phyloP scores from a whole-genome alignment of 2,113 vertebrate species.

The Xenotilapia leptura region DNA sequence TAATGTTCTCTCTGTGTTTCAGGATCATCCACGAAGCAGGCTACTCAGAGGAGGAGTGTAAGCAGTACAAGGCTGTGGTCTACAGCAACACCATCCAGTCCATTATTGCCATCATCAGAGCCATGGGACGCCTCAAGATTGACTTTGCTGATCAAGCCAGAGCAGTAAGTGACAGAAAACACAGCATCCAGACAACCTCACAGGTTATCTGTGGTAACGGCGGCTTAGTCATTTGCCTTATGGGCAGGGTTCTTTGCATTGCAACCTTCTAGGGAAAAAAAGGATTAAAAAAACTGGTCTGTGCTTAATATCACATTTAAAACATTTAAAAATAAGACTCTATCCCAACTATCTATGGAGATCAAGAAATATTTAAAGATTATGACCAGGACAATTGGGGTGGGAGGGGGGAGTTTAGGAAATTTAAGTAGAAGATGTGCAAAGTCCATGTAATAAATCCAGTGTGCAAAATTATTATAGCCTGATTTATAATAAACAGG shows the following conservation, averaged over 20 bases:
- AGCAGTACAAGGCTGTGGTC: conserved; percentile 97
- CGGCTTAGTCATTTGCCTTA: neutral
- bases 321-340: neutral
- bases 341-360: neutral
- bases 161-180: conserved; percentile 77
- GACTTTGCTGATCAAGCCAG: conserved; percentile 87
- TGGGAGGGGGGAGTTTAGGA: neutral
- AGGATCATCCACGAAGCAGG: conserved; percentile 98
- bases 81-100: conserved; percentile 99
- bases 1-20: neutral
- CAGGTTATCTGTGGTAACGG: neutral
- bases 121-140: conserved; percentile 96
- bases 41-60: conserved; percentile 98
- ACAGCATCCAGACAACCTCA: neutral
- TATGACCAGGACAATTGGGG: neutral
- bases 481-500: neutral
- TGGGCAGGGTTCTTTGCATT: neutral
- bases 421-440: neutral
- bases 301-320: neutral
- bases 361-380: neutral
- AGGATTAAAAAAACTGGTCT: neutral
- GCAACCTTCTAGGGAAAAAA: neutral
- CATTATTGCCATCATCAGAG: conserved; percentile 95
- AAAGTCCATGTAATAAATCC: neutral
- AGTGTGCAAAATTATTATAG: neutral